Evolutionary conservation across 1,140 invertebrate genomes (phyloP).

Genomic region (Drosophila simulans): DNA sequence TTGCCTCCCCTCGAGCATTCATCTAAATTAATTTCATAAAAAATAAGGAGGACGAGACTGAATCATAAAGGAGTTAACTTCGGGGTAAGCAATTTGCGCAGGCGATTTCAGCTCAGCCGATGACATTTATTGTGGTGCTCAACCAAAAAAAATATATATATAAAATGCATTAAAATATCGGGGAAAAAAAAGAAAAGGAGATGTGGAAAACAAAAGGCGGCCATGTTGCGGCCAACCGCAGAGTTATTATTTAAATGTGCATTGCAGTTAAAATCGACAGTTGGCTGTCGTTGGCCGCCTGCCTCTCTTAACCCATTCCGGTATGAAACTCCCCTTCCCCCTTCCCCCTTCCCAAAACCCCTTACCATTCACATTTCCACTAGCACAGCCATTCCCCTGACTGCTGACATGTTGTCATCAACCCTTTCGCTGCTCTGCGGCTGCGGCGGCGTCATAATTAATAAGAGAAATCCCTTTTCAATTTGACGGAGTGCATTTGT

Average conservation of each 20-base stretch:
- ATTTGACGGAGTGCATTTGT: slow-evolving; percentile 84
- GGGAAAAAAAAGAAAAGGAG: slow-evolving; percentile 19
- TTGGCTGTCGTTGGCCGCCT: slow-evolving; percentile 48
- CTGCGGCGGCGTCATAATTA: slow-evolving; percentile 83
- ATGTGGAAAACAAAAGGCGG: slow-evolving; percentile 72
- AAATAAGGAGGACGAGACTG: slow-evolving; percentile 33
- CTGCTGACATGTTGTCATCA: slow-evolving; percentile 68
- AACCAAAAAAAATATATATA: slow-evolving; percentile 30
- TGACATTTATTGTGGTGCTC: slow-evolving; percentile 58
- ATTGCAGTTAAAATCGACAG: slow-evolving; percentile 77
- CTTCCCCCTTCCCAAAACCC: slow-evolving; percentile 15
- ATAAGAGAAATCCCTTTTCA: slow-evolving; percentile 84
- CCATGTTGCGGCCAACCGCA: slow-evolving; percentile 80
- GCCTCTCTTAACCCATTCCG: slow-evolving; percentile 6
- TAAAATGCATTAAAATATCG: slow-evolving; percentile 46
- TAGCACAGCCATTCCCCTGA: background rate
- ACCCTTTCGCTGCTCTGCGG: slow-evolving; percentile 63
- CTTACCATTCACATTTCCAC: slow-evolving; percentile 4
- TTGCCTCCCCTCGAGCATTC: slow-evolving; percentile 26
- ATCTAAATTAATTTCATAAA: slow-evolving; percentile 57
- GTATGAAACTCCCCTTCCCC: slow-evolving; percentile 25
- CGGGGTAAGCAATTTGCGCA: slow-evolving; percentile 72
- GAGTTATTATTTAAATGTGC: slow-evolving; percentile 82
- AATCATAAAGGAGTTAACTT: slow-evolving; percentile 53
- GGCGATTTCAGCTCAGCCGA: slow-evolving; percentile 63